A percentile compares a stretch with the other conserved stretches of the same genome.
These are phyloP conservation scores for Hypomesus transpacificus DNA, from an alignment of 2,113 vertebrate genomes.

Conservation along the genomic window DNA sequence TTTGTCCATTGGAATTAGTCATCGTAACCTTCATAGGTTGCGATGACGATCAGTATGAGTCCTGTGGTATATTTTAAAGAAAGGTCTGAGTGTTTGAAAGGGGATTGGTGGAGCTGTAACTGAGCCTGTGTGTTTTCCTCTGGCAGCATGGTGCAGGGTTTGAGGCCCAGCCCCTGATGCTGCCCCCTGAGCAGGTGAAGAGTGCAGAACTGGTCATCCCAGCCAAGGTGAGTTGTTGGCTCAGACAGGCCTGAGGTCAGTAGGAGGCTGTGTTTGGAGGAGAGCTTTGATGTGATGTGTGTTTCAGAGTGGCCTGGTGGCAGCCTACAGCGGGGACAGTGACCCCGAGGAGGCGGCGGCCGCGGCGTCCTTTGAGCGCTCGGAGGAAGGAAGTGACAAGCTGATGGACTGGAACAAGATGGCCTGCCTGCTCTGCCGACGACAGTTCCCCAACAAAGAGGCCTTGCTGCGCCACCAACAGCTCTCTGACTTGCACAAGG, in stretches of 20 bases:
- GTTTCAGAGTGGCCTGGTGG: constrained; percentile 76
- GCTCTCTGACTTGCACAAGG: constrained; percentile 96
- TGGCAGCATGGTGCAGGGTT: constrained; percentile 71
- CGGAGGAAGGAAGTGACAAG: constrained; percentile 79
- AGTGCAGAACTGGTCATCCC: constrained; percentile 75
- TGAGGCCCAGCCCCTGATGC: constrained; percentile 75
- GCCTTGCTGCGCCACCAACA: constrained; percentile 88
- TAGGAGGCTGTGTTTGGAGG: neutral
- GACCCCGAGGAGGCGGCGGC: constrained; percentile 79
- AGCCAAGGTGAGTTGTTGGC: constrained; percentile 37
- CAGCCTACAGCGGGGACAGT: constrained; percentile 83
- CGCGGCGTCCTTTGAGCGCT: constrained; percentile 70
- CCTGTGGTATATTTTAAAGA: no score
- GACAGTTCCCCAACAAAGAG: constrained; percentile 90
- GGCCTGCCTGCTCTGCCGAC: constrained; percentile 86
- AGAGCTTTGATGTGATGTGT: neutral
- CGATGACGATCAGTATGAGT: no score
- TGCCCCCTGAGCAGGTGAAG: constrained; percentile 74
- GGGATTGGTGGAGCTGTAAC: neutral
- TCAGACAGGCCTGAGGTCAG: neutral
- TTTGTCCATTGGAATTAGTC: no score
- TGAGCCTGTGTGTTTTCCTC: neutral
- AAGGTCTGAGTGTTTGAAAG: no score
- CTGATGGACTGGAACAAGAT: constrained; percentile 90
- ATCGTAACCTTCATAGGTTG: no score